Conservation (phyloP, 2,113 vertebrate genomes). For the Tupaia chinensis region DNA sequence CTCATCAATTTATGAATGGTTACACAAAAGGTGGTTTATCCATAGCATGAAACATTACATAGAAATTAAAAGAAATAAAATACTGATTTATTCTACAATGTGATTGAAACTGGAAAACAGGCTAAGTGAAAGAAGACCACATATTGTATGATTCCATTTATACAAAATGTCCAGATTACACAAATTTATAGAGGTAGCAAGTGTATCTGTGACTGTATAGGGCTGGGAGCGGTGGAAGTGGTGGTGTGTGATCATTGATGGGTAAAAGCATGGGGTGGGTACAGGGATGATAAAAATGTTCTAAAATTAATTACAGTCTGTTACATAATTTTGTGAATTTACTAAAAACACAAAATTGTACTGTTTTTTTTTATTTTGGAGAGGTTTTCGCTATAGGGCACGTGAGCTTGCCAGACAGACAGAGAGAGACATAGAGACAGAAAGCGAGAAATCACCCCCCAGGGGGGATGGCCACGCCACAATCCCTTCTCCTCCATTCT, state of each 20-base stretch:
- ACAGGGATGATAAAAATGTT: neutral
- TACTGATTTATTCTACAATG: neutral
- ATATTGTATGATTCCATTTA: neutral
- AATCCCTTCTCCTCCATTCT: too few relatives aligned
- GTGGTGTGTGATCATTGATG: neutral
- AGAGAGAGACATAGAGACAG: too few relatives aligned
- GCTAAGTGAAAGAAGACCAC: slow-evolving; percentile 6
- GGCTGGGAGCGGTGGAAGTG: neutral
- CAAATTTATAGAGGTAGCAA: neutral
- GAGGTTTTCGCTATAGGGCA: too few relatives aligned
- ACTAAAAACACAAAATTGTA: slow-evolving; percentile 6
- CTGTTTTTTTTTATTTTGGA: too few relatives aligned
- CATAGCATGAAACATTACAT: neutral
- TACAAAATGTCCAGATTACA: neutral
- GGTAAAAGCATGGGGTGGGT: too few relatives aligned
- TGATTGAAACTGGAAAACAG: neutral
- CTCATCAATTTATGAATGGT: neutral
- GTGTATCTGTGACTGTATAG: neutral
- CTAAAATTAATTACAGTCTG: neutral
- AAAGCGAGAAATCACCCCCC: too few relatives aligned
- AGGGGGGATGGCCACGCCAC: too few relatives aligned
- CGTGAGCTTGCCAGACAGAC: too few relatives aligned
- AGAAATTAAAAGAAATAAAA: neutral
- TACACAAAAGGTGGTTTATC: neutral
- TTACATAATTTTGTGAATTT: neutral